phyloP scores from a whole-genome alignment of 2,888 invertebrate species.

The Caenorhabditis sp. region DNA sequence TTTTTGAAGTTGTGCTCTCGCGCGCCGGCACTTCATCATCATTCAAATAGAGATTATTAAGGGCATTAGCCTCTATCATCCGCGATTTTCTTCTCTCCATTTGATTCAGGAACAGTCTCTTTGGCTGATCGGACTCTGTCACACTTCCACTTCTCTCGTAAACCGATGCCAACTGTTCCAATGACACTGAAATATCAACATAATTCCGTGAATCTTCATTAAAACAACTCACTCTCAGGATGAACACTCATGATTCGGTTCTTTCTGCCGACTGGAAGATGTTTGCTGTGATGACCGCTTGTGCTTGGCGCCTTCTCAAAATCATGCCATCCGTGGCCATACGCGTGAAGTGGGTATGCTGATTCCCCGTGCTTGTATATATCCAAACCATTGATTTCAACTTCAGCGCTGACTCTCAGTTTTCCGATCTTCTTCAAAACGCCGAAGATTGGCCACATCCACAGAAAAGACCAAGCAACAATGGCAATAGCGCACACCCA shows the following conservation, averaged over 20 bases:
- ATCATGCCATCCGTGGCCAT: constrained; percentile 72
- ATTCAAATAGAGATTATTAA: constrained; percentile 27
- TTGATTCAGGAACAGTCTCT: constrained; percentile 44
- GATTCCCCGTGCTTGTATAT: constrained; percentile 71
- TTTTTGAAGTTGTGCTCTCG: constrained; percentile 30
- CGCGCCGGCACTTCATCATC: constrained; percentile 39
- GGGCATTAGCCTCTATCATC: constrained; percentile 49
- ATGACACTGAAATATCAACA: constrained; percentile 57
- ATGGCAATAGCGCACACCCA: constrained; percentile 66
- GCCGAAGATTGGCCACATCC: constrained; percentile 67
- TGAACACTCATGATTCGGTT: constrained; percentile 54
- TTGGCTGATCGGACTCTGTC: constrained; percentile 27
- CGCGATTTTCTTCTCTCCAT: constrained; percentile 47
- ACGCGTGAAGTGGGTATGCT: constrained; percentile 69
- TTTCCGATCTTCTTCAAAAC: constrained; percentile 66
- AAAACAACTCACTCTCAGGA: constrained; percentile 54
- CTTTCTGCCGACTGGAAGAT: constrained; percentile 50
- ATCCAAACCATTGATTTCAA: constrained; percentile 69
- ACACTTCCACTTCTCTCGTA: constrained; percentile 62
- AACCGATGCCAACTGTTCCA: constrained; percentile 71
- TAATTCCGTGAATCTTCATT: not conserved
- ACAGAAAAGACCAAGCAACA: constrained; percentile 63
- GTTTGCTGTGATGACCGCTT: constrained; percentile 39
- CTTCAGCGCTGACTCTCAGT: constrained; percentile 65
- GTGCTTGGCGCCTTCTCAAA: constrained; percentile 54